These are phyloP conservation scores for Meandrina meandrites DNA, from an alignment of 92 coral and sea anemone genomes.

Conservation along the genomic window DNA sequence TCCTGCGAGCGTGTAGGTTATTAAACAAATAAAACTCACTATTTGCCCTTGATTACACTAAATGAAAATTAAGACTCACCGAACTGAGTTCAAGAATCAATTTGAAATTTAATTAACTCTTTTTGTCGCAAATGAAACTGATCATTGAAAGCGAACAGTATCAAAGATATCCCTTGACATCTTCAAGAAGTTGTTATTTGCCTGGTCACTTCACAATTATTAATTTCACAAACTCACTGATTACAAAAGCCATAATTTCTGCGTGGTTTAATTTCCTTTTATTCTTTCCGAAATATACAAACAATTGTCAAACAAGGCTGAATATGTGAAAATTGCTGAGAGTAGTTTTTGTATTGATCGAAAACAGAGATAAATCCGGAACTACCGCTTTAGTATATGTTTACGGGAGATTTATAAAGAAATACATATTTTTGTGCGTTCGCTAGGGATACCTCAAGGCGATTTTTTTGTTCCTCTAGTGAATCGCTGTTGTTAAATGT, in stretches of 20 bases:
- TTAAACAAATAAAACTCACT: slow-evolving; percentile 32
- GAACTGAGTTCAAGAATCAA: slow-evolving; percentile 26
- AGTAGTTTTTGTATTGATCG: slow-evolving; percentile 29
- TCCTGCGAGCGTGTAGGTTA: slow-evolving; percentile 21
- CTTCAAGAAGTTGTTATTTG: slow-evolving; percentile 21
- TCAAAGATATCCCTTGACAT: slow-evolving; percentile 13
- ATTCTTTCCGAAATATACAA: slow-evolving; percentile 38
- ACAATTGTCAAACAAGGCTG: slow-evolving; percentile 30
- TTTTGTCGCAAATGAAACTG: slow-evolving; percentile 30
- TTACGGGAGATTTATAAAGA: slow-evolving; percentile 18
- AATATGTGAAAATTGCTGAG: slow-evolving; percentile 31
- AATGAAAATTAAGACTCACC: slow-evolving; percentile 40
- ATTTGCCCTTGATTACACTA: slow-evolving; percentile 41
- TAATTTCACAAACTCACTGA: slow-evolving; percentile 51
- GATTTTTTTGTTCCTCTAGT: slow-evolving; percentile 4
- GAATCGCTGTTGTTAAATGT: slow-evolving; percentile 27
- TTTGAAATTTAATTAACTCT: slow-evolving; percentile 49
- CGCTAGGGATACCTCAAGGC: neutral
- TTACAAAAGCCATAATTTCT: slow-evolving; percentile 30
- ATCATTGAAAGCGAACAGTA: neutral
- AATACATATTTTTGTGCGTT: slow-evolving; percentile 27
- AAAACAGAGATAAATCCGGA: slow-evolving; percentile 35
- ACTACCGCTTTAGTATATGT: slow-evolving; percentile 16
- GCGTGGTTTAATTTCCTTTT: slow-evolving; percentile 47
- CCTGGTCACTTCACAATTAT: slow-evolving; percentile 36